A percentile compares a stretch with the other conserved stretches of the same genome.
phyloP scores from a whole-genome alignment of 2,888 invertebrate genomes.

The Oscheius sp. region DNA sequence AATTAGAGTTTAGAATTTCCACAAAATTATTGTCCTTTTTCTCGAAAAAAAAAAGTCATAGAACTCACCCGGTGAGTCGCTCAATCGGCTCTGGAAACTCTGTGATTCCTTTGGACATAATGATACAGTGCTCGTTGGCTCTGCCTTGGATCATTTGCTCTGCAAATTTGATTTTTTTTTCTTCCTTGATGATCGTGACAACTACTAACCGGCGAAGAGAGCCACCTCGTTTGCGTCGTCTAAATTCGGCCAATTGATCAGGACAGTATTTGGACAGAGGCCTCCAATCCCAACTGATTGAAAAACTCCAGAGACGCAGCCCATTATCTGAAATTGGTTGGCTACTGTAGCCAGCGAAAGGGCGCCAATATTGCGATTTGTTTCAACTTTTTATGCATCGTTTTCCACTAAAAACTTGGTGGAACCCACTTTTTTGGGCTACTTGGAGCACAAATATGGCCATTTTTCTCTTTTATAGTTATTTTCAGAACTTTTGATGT shows the following conservation, averaged over 20 bases:
- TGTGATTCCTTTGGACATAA: constrained; percentile 96
- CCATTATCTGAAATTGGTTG: constrained; percentile 50
- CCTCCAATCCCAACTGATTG: constrained; percentile 97
- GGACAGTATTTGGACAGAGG: constrained; percentile 95
- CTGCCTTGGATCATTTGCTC: constrained; percentile 78
- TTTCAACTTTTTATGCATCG: no score
- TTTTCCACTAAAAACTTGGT: no score
- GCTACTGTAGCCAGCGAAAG: background rate
- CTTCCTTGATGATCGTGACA: no score
- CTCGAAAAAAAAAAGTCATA: background rate
- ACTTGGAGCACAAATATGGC: no score
- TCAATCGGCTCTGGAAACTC: constrained; percentile 89
- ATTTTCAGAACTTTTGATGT: no score
- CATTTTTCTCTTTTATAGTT: no score
- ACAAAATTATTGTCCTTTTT: no score
- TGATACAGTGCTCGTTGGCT: constrained; percentile 89
- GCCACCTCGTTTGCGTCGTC: constrained; percentile 57
- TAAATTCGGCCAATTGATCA: constrained; percentile 93
- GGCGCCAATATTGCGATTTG: no score
- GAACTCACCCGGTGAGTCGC: constrained; percentile 78
- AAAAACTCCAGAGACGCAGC: constrained; percentile 74
- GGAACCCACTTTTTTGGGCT: no score
- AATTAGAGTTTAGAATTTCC: no score
- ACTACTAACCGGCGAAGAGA: constrained; percentile 52
- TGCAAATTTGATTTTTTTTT: constrained; percentile 15